These are phyloP conservation scores for Vanessa atalanta DNA, from an alignment of 1,140 invertebrate species.

Conservation along the genomic window DNA sequence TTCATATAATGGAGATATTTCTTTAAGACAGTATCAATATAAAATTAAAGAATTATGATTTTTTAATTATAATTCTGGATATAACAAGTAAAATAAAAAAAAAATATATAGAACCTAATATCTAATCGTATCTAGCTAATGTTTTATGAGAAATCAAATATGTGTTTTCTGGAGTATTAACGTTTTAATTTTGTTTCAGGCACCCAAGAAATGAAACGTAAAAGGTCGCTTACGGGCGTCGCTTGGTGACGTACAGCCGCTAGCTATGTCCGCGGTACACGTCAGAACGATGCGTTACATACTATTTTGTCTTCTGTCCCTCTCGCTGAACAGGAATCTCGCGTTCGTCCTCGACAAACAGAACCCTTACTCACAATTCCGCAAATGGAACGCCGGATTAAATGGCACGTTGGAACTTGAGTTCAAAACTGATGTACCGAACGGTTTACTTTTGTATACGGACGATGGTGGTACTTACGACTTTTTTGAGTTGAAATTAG, in stretches of 20 bases:
- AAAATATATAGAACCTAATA: too few relatives aligned
- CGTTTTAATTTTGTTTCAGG: slow-evolving; percentile 61
- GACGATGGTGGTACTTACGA: slow-evolving; percentile 96
- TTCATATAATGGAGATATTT: too few relatives aligned
- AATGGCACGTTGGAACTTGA: slow-evolving; percentile 95
- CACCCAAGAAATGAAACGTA: slow-evolving; percentile 72
- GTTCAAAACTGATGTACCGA: slow-evolving; percentile 94
- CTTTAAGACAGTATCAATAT: too few relatives aligned
- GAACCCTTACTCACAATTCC: slow-evolving; percentile 93
- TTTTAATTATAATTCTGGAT: too few relatives aligned
- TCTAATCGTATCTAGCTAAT: too few relatives aligned
- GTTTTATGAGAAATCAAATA: too few relatives aligned
- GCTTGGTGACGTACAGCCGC: slow-evolving; percentile 56
- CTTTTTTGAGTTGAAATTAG: slow-evolving; percentile 97
- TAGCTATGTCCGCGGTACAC: slow-evolving; percentile 54
- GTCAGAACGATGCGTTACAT: slow-evolving; percentile 68
- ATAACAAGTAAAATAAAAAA: too few relatives aligned
- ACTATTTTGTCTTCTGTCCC: slow-evolving; percentile 69
- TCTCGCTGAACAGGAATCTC: slow-evolving; percentile 66
- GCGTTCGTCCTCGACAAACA: slow-evolving; percentile 91
- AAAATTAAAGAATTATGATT: too few relatives aligned
- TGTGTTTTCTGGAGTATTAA: too few relatives aligned
- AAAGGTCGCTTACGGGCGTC: slow-evolving; percentile 56
- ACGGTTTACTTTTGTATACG: slow-evolving; percentile 94
- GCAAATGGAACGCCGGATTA: slow-evolving; percentile 92